Base-by-base conservation (phyloP, 1,140 invertebrate genomes). In the Mya arenaria region DNA sequence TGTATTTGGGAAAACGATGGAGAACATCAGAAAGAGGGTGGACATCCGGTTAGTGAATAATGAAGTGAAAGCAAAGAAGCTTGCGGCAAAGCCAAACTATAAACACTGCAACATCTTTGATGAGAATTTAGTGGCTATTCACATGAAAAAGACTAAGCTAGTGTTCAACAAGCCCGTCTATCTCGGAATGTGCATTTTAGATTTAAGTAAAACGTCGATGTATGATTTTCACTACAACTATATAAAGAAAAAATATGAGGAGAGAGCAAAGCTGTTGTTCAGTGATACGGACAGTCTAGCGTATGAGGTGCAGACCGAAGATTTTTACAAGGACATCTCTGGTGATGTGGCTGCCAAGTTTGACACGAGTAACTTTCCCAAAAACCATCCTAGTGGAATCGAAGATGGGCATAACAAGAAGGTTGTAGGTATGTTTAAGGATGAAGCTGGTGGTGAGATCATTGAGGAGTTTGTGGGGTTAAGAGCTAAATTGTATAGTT, bases 1-100 rank as follows among this genome's bases (percentile, higher is more conserved):
- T 82, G 17, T 84, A 90, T 94, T 93, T 87, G 93, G 94, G 4
- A 93, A 94, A 88, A 93, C 90, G 4, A 92, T 93, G 85, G 92
- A 94, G 84, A 93, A 93, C 83, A 82, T 92, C 19, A 73, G 68
- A 52, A 85, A 85, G 25, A 58, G 79, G 28, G 30, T 73, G 8
- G 48, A 66, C 89, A 44, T 91, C 91, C 65, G 68, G 69, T 32
- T 81, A 5, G 56, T 80, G 6, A 52, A 74, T 28, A 75, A 52
- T 34, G 48, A 80, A 41, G 44, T 74, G 39, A 62, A 69, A 36
- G 8, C 56, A 13, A 78, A 75, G 28, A 83, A 90, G 89, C 69
- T 93, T 39, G 84, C 87, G n/a, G 80, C 90, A n/a, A 88, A 91
- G 83, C 88, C 91, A 37, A 91, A 92, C 78, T 93, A 92, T 79